Evolutionary conservation across 2,797 vertebrate species (phyloP), one percentile per base, ranked within the genome.

Genomic region (Clarias platycephalus): DNA sequence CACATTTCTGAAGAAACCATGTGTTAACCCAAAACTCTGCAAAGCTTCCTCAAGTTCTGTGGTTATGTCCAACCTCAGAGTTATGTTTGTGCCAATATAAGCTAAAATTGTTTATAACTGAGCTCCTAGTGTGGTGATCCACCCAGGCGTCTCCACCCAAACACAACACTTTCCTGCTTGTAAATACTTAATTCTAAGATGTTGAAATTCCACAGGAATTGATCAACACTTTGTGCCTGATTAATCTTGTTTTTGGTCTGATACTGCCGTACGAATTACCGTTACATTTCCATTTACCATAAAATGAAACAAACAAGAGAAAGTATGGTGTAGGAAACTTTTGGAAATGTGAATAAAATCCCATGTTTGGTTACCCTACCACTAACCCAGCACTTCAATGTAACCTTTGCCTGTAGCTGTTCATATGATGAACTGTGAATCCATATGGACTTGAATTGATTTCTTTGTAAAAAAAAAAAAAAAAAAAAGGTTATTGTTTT

Each of bases 101-200:
- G 86, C 68, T 57, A 70, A 86, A 83, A 82, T 24, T 68, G 40
- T 74, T 83, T 82, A 84, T 74, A 68, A 78, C 83, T 67, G 66
- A 83, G 63, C 67, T 78, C 72, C n/a, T 85, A 77, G 82, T 74
- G 82, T 83, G 81, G 40, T 28, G 40, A 26, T 55, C 67, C 58
- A 80, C 82, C 82, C 84, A 82, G 53, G 60, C 74, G 57, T 26
- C 82, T 82, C 67, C 86, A 88, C 78, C 60, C 78, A 55, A 80
- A 80, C 81, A 86, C 81, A 72, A 83, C 81, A 74, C 80, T n/a
- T 22, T 26, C 57, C 18, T 71, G 40, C 74, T 80, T 24, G 18
- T 85, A 28, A 81, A 84, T 80, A 71, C 71, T n/a, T 53, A 58
- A 84, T 63, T 40, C 67, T 81, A 76, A 83, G 58, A 60, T 22